Base-by-base conservation (phyloP, 2,797 vertebrate genomes). In the Muraenolepis orangiensis region DNA sequence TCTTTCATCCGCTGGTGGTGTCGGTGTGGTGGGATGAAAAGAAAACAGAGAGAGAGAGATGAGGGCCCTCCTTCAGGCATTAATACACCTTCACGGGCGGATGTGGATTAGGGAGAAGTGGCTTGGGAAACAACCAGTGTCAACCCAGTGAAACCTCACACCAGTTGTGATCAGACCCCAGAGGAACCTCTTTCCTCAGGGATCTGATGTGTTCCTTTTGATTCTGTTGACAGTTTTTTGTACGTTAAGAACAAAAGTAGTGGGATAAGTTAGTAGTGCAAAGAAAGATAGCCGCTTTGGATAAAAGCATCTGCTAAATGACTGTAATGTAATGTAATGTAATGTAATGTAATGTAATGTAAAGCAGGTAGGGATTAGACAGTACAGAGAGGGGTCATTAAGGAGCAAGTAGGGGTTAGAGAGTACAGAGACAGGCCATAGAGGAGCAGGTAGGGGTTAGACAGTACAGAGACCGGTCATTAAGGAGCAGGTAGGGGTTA, bases 1-100 rank as follows among this genome's bases (percentile, higher is more conserved):
- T 75, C 85, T 91, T 91, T 93, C 84, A 91, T 93, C 87, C 87
- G 57, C 23, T 12, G 51, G 57, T 12, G 51, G 57, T 13, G 57
- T 64, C 23, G 18, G 57, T 64, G 57, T 64, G 57, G n/a, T 64
- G 57, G 57, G n/a, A 64, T 57, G 51, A 57, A 57, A n/a, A 57
- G 51, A 26, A 64, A 26, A 64, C 57, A 26, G 57, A 64, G 51
- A 38, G 57, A 64, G 51, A 38, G 36, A 26, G 6, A 64, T 26
- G 57, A 26, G 57, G 57, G 7, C 36, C 36, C 36, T 38, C 36
- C 36, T 8, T 64, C 57, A n/a, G 26, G 10, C 57, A 57, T 23
- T 2, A 57, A 57, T 16, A 51, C 42, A 51, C 42, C 20, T 61
- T 23, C 57, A 26, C 57, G 8, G n/a, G 57, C 57, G 7, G n/a